phyloP scores from a whole-genome alignment of 2,113 vertebrate genomes.

The western clawed frog (Xenopus tropicalis) region UCB_Xtro_10.0 CM004447.2:35146501-35147000 shows the following conservation, averaged over 20 bases:
- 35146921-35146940: constrained; percentile 21
- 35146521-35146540: background rate
- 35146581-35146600: background rate
- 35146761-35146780: background rate
- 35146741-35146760: no score
- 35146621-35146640: constrained; percentile 46
- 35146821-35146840: background rate
- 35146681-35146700: background rate
- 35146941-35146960: constrained; percentile 19
- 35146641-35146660: constrained; percentile 7
- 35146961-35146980: constrained; percentile 17
- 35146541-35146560: background rate
- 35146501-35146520: background rate
- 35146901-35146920: constrained; percentile 35
- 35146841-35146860: constrained; percentile 43
- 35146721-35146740: constrained; percentile 11
- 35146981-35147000: background rate
- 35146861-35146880: constrained; percentile 48
- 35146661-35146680: constrained; percentile 2
- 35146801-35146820: no score
- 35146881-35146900: constrained; percentile 15
- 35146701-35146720: constrained; percentile 20
- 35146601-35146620: background rate
- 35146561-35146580: constrained; percentile 8
- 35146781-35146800: background rate